A percentile compares a stretch with the other conserved stretches of the same genome.
Conservation (phyloP, 2,888 invertebrate genomes). For the Balanococcus diminutus region DNA sequence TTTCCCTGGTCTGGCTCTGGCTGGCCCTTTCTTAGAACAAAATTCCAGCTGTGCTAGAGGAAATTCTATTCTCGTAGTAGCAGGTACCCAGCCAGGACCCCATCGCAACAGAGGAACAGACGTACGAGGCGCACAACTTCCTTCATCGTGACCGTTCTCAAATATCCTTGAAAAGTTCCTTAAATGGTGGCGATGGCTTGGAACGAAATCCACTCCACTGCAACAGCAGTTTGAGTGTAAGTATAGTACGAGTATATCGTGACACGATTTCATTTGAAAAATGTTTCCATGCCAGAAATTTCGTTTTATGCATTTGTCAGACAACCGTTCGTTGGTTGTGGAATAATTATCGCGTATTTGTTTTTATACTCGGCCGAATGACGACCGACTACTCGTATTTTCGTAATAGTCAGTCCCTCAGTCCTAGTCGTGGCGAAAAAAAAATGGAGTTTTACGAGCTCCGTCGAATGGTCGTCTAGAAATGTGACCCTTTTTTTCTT, state of each 20-base stretch:
- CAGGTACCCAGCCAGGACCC: not conserved
- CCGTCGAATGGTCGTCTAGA: not conserved
- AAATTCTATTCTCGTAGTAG: not conserved
- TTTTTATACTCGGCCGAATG: not conserved
- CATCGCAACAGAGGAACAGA: too few species aligned
- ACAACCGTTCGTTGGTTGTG: too few species aligned
- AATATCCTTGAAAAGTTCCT: not conserved
- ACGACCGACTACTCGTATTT: constrained; percentile 22
- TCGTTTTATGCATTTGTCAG: constrained; percentile 14
- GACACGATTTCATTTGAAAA: not conserved
- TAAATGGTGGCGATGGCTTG: not conserved
- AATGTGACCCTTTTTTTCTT: not conserved
- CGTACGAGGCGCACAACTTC: too few species aligned
- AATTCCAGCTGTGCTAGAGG: not conserved
- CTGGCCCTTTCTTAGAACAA: too few species aligned
- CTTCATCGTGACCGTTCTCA: too few species aligned
- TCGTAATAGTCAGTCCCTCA: not conserved
- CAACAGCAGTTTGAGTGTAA: too few species aligned
- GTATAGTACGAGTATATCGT: not conserved
- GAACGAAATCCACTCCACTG: not conserved
- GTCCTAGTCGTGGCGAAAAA: not conserved
- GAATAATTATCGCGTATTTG: constrained; percentile 19
- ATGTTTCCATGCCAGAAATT: constrained; percentile 1
- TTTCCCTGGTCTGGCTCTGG: not conserved
- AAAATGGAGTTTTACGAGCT: not conserved